Percentiles rank a stretch among this genome's conserved stretches.
These are phyloP conservation scores for Chlorodrepanis virens DNA, from an alignment of 2,113 vertebrate species.

Conservation along the genomic window DNA sequence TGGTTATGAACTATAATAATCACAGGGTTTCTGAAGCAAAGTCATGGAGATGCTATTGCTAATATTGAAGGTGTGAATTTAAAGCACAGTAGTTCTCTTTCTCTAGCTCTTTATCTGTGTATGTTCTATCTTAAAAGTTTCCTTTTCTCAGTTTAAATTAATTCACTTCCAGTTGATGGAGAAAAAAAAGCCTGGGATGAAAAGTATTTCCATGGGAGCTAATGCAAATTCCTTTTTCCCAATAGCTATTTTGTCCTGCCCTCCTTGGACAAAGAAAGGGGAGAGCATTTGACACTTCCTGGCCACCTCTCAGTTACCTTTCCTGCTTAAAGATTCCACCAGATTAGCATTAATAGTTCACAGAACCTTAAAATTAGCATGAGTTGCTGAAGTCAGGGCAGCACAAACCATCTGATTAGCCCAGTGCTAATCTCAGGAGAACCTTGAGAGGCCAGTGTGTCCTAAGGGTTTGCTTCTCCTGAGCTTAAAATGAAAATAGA, in stretches of 20 bases:
- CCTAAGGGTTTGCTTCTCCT: background rate
- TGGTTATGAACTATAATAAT: slow-evolving; percentile 11
- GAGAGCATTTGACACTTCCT: background rate
- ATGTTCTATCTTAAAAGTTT: background rate
- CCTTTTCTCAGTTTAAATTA: background rate
- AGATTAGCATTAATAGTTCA: background rate
- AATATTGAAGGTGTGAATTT: slow-evolving; percentile 1
- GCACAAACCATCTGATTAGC: background rate
- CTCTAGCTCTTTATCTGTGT: background rate
- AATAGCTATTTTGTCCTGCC: background rate
- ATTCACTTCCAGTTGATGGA: background rate
- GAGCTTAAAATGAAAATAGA: background rate
- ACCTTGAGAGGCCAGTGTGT: background rate
- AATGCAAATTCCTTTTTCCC: background rate
- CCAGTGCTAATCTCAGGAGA: background rate
- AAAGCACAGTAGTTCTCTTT: background rate
- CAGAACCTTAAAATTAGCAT: background rate
- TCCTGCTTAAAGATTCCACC: background rate
- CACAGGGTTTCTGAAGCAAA: background rate
- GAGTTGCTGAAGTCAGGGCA: background rate
- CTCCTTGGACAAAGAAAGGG: background rate
- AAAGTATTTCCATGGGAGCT: background rate
- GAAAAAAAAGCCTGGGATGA: background rate
- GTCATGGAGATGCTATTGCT: background rate
- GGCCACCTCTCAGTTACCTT: background rate